Base-by-base conservation (phyloP, 2,113 vertebrate genomes). In the Antechinus flavipes region DNA sequence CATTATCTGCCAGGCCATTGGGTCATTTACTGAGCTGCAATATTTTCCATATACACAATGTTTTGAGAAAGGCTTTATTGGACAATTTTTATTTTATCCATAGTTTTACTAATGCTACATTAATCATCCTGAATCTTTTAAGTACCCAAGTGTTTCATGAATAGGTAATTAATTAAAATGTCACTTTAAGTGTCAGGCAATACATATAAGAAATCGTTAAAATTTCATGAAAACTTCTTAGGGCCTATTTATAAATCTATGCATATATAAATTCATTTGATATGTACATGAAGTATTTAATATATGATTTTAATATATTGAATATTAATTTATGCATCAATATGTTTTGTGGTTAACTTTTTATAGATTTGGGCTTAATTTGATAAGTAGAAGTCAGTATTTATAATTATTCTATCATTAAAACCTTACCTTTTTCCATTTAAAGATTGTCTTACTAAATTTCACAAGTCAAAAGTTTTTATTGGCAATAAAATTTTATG, bases 91-190 rank as follows among this genome's bases (percentile, higher is more conserved):
- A 47, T 94, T 92, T 2, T 84, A 89, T 96, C 93, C 56, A 97
- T 94, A 90, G 46, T 26, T 50, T 46, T 27, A 23, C 58, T 95
- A 47, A 54, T 24, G 47, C 89, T 91, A 49, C 90, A 55, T 97
- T 96, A 91, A 96, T 97, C 95, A 97, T 10, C 42, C 68, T 8
- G 52, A 95, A 94, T 93, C 0, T 16, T 96, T 93, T 94, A 96
- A 95, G 94, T 89, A 91, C 95, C 91, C 95, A 93, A 96, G 97
- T 97, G 94, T 96, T 97, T 95, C 93, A 55, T 93, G 94, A 96
- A 95, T 94, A 96, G 93, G 56, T 97, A 94, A 97, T 97, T 97
- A 98, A 97, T 97, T 95, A 95, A 96, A 96, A 93, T 90, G 89
- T 94, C 97, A 89, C 95, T 95, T 91, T 93, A 92, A 84, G 92